Conservation (phyloP, 2,797 vertebrate species). For the Danio kyathit region DNA sequence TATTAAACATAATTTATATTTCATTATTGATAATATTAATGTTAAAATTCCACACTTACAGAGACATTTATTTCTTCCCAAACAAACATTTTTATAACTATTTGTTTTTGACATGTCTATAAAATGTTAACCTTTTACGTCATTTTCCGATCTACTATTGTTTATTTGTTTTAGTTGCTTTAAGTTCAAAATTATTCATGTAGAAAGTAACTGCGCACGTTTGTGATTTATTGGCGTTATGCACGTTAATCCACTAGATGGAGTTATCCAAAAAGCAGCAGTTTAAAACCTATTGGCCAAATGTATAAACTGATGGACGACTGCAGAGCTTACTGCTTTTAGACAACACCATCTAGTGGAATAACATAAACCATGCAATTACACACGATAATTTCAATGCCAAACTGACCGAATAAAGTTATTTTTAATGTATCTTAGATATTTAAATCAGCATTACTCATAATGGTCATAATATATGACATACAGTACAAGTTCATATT, state of each 20-base stretch:
- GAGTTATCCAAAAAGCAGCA: background rate
- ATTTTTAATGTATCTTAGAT: background rate
- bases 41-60: background rate
- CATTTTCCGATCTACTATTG: background rate
- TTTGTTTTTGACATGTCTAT: background rate
- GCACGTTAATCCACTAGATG: background rate
- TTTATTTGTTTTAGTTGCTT: background rate
- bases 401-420: background rate
- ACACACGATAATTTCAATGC: background rate
- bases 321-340: background rate
- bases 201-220: background rate
- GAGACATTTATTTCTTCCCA: background rate
- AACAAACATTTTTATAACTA: background rate
- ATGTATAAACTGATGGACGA: background rate
- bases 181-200: background rate
- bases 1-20: too few species aligned
- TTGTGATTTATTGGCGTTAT: background rate
- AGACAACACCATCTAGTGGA: constrained; percentile 6
- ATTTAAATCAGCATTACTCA: too few species aligned
- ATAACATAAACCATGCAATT: background rate
- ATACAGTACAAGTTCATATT: too few species aligned
- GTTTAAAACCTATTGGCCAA: background rate
- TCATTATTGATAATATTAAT: background rate
- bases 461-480: too few species aligned
- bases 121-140: background rate